These are phyloP conservation scores for Andrena chrysosceles DNA, from an alignment of 2,888 invertebrate species.

Conservation along the genomic window DNA sequence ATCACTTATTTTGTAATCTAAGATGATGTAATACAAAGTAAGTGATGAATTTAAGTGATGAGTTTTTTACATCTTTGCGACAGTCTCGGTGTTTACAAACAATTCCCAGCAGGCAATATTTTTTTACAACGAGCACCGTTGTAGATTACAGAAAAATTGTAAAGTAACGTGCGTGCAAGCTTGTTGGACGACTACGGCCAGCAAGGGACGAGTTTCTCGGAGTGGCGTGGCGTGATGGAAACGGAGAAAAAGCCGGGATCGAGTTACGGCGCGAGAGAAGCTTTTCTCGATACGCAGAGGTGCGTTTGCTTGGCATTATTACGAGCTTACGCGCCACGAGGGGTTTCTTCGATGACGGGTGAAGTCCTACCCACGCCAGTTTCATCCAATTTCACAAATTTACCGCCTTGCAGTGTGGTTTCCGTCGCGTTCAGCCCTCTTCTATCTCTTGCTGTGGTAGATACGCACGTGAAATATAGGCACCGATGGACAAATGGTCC, in stretches of 20 bases:
- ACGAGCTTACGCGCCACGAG: conserved; percentile 70
- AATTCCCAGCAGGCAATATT: no score
- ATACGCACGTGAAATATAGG: background rate
- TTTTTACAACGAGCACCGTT: no score
- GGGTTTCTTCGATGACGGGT: conserved; percentile 73
- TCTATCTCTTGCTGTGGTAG: background rate
- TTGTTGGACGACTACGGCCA: background rate
- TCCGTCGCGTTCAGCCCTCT: conserved; percentile 19
- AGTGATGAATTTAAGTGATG: no score
- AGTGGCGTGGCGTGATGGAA: conserved; percentile 19
- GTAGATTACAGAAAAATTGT: background rate
- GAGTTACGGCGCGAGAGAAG: conserved; percentile 44
- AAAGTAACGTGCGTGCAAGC: background rate
- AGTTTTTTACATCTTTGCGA: no score
- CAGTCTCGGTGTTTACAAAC: background rate
- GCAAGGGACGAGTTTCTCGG: conserved; percentile 23
- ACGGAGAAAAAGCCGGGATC: conserved; percentile 45
- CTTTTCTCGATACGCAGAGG: conserved; percentile 31
- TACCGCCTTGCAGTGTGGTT: conserved; percentile 60
- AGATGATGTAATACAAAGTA: no score
- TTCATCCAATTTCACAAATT: conserved; percentile 78
- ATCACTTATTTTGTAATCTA: no score
- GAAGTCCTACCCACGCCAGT: conserved; percentile 76
- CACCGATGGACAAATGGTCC: background rate
- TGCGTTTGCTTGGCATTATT: conserved; percentile 69